Percentiles rank a stretch among this genome's conserved stretches.
Conservation (phyloP, 2,113 vertebrate genomes). For the Neomonachus schauinslandi region DNA sequence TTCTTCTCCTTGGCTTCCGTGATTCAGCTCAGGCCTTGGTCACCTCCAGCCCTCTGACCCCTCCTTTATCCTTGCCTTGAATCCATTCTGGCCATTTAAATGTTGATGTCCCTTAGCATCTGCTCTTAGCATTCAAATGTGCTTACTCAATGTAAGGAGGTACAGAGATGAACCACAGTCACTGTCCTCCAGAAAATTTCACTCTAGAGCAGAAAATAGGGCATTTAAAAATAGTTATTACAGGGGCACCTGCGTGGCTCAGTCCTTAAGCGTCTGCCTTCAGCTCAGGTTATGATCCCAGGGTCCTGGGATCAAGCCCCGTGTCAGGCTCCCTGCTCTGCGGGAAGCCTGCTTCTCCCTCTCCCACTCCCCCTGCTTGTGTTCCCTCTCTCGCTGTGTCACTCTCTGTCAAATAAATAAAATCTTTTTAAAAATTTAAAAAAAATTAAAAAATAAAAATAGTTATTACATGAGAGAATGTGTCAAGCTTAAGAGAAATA, state of each 20-base stretch:
- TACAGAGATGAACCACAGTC: not conserved
- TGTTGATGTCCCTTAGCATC: not conserved
- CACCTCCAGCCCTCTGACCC: not conserved
- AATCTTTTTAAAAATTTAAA: too few relatives aligned
- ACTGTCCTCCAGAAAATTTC: conserved; percentile 11
- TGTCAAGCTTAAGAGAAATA: conserved; percentile 39
- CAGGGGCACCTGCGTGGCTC: too few relatives aligned
- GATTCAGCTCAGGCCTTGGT: not conserved
- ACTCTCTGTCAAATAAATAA: too few relatives aligned
- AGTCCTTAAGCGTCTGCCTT: too few relatives aligned
- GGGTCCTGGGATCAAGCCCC: too few relatives aligned
- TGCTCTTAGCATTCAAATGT: not conserved
- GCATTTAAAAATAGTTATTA: conserved; percentile 51
- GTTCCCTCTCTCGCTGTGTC: too few relatives aligned
- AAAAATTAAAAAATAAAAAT: conserved; percentile 7
- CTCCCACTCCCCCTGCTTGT: too few relatives aligned
- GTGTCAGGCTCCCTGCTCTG: too few relatives aligned
- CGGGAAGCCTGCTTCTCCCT: too few relatives aligned
- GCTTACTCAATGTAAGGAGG: not conserved
- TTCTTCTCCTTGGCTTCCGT: not conserved
- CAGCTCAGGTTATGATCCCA: too few relatives aligned
- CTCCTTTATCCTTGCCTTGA: not conserved
- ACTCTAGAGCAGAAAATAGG: conserved; percentile 27
- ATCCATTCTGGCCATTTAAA: not conserved
- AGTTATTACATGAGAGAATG: conserved; percentile 5